phyloP scores from a whole-genome alignment of 2,888 invertebrate species.

The Erebia aethiops region DNA sequence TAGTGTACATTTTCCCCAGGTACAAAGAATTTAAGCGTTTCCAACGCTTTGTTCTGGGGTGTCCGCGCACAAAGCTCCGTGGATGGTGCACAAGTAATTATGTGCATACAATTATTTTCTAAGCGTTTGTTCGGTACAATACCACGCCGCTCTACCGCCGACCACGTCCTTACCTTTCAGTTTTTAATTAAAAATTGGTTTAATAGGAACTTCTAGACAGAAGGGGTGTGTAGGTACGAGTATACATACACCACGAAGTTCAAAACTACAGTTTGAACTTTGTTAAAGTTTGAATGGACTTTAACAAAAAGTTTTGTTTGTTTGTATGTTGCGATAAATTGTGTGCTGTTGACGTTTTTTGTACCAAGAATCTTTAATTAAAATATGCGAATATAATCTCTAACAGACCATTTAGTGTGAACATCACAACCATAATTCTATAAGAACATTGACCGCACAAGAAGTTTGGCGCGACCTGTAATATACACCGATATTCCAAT shows the following conservation, averaged over 20 bases:
- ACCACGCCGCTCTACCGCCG: constrained; percentile 30
- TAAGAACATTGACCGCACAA: no score
- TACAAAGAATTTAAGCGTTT: constrained; percentile 47
- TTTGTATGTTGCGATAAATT: no score
- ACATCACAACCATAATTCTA: no score
- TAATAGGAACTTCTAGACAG: constrained; percentile 5
- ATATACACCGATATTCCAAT: constrained; percentile 6
- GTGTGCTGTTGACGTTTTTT: no score
- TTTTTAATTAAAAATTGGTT: constrained; percentile 41
- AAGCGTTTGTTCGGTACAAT: constrained; percentile 58
- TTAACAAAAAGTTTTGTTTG: no score
- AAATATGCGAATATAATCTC: no score
- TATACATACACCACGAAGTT: not conserved
- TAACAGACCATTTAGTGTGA: no score
- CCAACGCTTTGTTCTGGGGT: constrained; percentile 64
- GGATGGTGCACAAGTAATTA: constrained; percentile 78
- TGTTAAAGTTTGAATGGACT: no score
- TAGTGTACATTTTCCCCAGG: constrained; percentile 38
- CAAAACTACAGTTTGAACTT: no score
- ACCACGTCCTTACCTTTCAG: constrained; percentile 24
- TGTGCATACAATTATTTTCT: constrained; percentile 80
- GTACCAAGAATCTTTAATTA: no score
- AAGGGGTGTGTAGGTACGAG: not conserved
- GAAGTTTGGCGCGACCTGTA: no score
- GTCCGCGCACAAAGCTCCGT: constrained; percentile 71